Percentiles rank a stretch among this genome's conserved stretches.
phyloP scores from a whole-genome alignment of 2,797 vertebrate species.

The Odontamblyopus lacepedii region DNA sequence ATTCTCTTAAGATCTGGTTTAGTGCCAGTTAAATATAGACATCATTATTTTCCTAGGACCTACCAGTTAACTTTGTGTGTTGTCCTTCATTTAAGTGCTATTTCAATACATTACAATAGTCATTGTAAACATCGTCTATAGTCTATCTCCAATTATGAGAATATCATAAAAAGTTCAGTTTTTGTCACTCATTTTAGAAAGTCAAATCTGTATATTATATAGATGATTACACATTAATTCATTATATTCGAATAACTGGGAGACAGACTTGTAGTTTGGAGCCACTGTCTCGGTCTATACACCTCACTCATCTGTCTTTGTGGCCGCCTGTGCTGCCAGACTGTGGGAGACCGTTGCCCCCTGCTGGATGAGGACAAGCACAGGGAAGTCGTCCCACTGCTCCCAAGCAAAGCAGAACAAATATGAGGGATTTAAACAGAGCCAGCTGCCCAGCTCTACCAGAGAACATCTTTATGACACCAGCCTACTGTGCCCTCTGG shows the following conservation, averaged over 20 bases:
- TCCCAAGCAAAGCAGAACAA: slow-evolving; percentile 17
- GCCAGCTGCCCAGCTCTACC: slow-evolving; percentile 10
- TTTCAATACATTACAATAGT: not conserved
- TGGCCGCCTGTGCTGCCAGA: slow-evolving; percentile 5
- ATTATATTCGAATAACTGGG: no score
- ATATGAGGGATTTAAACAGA: slow-evolving; percentile 30
- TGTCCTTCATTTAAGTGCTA: not conserved
- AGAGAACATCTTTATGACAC: slow-evolving; percentile 1
- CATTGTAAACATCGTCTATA: not conserved
- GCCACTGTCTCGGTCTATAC: not conserved
- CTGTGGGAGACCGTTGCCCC: slow-evolving; percentile 57
- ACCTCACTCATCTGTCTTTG: slow-evolving; percentile 36
- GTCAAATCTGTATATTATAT: no score
- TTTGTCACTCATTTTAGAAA: no score
- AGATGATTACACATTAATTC: no score
- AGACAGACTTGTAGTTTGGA: not conserved
- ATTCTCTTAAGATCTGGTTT: no score
- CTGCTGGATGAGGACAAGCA: slow-evolving; percentile 60
- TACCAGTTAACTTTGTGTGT: no score
- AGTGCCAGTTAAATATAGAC: no score
- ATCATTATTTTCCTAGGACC: no score
- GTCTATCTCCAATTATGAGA: no score
- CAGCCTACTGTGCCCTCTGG: not conserved
- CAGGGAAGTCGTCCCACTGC: slow-evolving; percentile 33
- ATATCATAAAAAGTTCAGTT: no score